A percentile compares a stretch with the other conserved stretches of the same genome.
Conservation (phyloP, 2,888 invertebrate species). For the Leptopterna dolabrata region DNA sequence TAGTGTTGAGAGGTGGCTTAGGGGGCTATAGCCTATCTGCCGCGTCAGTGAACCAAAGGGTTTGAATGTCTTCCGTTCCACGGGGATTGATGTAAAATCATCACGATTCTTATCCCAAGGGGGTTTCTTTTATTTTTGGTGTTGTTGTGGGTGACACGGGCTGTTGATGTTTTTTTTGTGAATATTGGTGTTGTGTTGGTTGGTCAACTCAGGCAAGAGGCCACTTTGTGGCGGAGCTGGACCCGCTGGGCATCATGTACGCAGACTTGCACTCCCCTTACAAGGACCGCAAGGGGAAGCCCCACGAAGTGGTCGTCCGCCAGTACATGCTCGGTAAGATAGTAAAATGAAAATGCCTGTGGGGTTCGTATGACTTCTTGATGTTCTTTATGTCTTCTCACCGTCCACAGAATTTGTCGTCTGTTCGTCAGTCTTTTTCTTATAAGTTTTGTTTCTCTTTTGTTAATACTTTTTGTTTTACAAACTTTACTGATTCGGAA, state of each 20-base stretch:
- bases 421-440: background rate
- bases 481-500: background rate
- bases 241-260: slow-evolving; percentile 91
- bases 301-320: slow-evolving; percentile 73
- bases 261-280: slow-evolving; percentile 72
- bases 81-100: background rate
- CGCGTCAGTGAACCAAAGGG: background rate
- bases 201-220: slow-evolving; percentile 81
- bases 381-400: background rate
- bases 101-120: background rate
- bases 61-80: background rate
- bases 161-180: background rate
- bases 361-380: slow-evolving; percentile 20
- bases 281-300: slow-evolving; percentile 70
- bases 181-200: slow-evolving; percentile 17
- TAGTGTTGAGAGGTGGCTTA: too few relatives aligned
- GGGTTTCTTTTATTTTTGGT: background rate
- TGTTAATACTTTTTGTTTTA: background rate
- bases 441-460: background rate
- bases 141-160: background rate
- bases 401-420: background rate
- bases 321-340: slow-evolving; percentile 75
- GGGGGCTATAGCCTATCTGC: too few relatives aligned
- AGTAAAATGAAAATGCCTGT: background rate
- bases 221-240: slow-evolving; percentile 92